Conservation (phyloP, 2,113 vertebrate species). For the Nymphicus hollandicus region DNA sequence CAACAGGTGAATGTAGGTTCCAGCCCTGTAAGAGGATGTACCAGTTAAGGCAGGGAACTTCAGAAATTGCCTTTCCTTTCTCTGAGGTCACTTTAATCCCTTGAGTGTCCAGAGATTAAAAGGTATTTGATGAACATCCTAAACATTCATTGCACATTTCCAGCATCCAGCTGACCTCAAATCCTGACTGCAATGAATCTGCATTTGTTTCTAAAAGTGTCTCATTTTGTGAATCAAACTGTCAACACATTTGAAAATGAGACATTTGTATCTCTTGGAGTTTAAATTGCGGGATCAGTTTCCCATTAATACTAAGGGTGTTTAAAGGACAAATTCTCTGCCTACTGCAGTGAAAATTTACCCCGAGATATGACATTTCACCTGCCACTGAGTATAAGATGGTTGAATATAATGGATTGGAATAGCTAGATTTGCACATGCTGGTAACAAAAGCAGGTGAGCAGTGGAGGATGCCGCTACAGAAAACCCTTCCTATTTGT, state of each 20-base stretch:
- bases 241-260: constrained; percentile 40
- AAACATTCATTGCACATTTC: constrained; percentile 18
- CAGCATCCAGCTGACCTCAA: constrained; percentile 28
- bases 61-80: constrained; percentile 14
- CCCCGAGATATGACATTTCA: constrained; percentile 32
- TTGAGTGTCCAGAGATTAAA: background rate
- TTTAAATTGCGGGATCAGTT: constrained; percentile 53
- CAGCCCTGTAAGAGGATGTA: background rate
- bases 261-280: constrained; percentile 7
- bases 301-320: constrained; percentile 41
- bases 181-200: constrained; percentile 36
- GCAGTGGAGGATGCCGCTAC: background rate
- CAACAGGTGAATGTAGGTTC: background rate
- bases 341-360: constrained; percentile 59
- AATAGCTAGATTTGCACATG: constrained; percentile 34
- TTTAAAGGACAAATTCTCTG: constrained; percentile 65
- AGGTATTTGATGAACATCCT: background rate
- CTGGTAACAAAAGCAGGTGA: background rate
- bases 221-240: constrained; percentile 45
- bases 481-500: background rate
- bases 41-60: background rate
- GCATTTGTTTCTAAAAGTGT: constrained; percentile 37
- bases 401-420: constrained; percentile 17
- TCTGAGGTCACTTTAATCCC: background rate
- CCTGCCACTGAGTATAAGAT: background rate